Evolutionary conservation across 2,113 vertebrate genomes (phyloP), one percentile per base, ranked within the genome.

Genomic region (Oostethus manadensis): DNA sequence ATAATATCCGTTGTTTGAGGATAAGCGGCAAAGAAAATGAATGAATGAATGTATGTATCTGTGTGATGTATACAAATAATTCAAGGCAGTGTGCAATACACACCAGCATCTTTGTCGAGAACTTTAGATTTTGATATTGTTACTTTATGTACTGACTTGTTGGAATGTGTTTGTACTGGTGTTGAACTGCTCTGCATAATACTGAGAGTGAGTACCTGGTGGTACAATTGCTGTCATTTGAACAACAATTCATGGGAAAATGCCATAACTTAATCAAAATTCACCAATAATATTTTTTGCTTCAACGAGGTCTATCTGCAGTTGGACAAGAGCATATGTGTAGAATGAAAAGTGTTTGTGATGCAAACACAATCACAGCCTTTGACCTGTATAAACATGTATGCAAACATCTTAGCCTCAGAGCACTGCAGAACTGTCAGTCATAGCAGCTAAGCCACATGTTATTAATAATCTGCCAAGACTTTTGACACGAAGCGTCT

Each of bases 391-490:
- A 21, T 49, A 58, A 20, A 49, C 43, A 59, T 42, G 55, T 33
- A 44, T 4, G 29, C 18, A 57, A 57, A 51, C 45, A 67, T 59
- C 22, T 51, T 42, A 10, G n/a, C 43, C 48, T 58, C 29, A 65
- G 63, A 62, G 33, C 72, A 61, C 40, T 49, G 29, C 58, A 60
- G 35, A 64, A 72, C 65, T 49, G 57, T 63, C 66, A 73, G 59
- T 81, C 71, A 66, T 56, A 68, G 62, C n/a, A 61, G 53, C 23
- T 47, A 45, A 29, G 33, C 61, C 67, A 53, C 56, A 26, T 68
- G 50, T 64, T 57, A 70, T 78, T 54, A 55, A 55, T 80, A 79
- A 79, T 81, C 66, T 75, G 58, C 66, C 73, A 45, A n/a, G 38
- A 61, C 63, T 67, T 78, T 54, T 78, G 64, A 73, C 72, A 70